Percentiles rank a stretch among this genome's conserved stretches.
phyloP scores from a whole-genome alignment of 2,888 invertebrate genomes.

The Aspidiotus rigidus region DNA sequence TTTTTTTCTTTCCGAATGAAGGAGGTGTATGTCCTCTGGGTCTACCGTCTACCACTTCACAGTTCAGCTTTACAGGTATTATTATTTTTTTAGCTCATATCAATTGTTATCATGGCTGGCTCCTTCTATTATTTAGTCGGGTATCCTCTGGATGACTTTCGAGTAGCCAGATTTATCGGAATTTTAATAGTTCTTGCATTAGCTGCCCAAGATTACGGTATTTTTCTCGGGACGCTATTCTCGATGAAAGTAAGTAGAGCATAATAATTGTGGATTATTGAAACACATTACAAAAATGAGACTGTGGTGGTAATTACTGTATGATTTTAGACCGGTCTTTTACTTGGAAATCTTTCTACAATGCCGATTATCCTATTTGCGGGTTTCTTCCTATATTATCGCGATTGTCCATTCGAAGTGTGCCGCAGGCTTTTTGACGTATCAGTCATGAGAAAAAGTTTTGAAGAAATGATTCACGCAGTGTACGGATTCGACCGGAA shows the following conservation, averaged over 20 bases:
- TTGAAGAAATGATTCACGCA: slow-evolving; percentile 57
- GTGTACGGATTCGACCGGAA: slow-evolving; percentile 67
- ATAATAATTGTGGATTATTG: no score
- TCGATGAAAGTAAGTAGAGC: slow-evolving; percentile 20
- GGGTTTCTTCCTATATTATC: slow-evolving; percentile 80
- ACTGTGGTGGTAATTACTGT: background rate
- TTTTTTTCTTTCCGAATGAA: slow-evolving; percentile 6
- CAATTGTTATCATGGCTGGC: slow-evolving; percentile 63
- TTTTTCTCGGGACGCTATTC: slow-evolving; percentile 63
- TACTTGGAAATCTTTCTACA: slow-evolving; percentile 78
- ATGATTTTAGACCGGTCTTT: slow-evolving; percentile 64
- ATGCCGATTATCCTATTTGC: slow-evolving; percentile 84
- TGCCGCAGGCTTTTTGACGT: slow-evolving; percentile 78
- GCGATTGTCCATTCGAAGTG: slow-evolving; percentile 61
- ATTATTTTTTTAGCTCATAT: slow-evolving; percentile 51
- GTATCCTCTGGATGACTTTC: slow-evolving; percentile 65
- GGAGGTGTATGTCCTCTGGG: no score
- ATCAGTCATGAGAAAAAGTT: slow-evolving; percentile 72
- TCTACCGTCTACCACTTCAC: no score
- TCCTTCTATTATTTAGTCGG: slow-evolving; percentile 79
- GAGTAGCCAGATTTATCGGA: slow-evolving; percentile 62
- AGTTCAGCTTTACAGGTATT: no score
- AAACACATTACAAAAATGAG: background rate
- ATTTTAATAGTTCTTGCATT: slow-evolving; percentile 69
- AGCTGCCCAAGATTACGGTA: slow-evolving; percentile 76